Percentiles rank a stretch among this genome's conserved stretches.
phyloP scores from a whole-genome alignment of 1,140 invertebrate species.

The Leucophenga varia region DNA sequence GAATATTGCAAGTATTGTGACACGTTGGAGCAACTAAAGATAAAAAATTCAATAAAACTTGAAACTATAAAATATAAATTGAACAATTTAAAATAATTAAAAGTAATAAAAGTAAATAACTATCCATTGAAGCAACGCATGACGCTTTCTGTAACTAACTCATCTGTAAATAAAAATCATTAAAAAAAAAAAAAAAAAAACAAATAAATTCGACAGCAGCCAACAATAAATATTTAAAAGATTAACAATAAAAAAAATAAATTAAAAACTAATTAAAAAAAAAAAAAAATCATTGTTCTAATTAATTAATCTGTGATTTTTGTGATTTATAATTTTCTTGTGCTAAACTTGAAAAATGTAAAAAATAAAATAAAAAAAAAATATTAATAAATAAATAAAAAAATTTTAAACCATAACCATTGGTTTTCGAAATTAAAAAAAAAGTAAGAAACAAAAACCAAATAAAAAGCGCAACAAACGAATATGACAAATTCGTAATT shows the following conservation, averaged over 20 bases:
- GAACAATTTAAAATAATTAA: background rate
- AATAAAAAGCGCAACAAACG: background rate
- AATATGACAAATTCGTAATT: too few species aligned
- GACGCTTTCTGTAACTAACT: too few species aligned
- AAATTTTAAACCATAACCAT: background rate
- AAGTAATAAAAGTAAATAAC: background rate
- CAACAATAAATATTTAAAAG: background rate
- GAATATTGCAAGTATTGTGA: too few species aligned
- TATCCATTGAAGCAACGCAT: conserved; percentile 2
- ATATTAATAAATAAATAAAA: conserved; percentile 6
- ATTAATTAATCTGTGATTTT: conserved; percentile 26
- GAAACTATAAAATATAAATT: background rate
- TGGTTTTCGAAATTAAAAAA: too few species aligned
- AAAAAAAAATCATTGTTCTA: conserved; percentile 1
- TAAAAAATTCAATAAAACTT: background rate
- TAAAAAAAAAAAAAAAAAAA: background rate
- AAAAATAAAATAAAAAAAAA: too few species aligned
- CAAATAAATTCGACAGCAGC: background rate
- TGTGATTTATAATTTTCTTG: conserved; percentile 21
- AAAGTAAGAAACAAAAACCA: background rate
- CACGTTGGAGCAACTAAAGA: too few species aligned
- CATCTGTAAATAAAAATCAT: too few species aligned
- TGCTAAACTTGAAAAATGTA: conserved; percentile 2
- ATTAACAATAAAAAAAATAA: too few species aligned
- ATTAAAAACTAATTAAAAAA: background rate